phyloP scores from a whole-genome alignment of 2,888 invertebrate species.

The Drosophila algonquin region DNA sequence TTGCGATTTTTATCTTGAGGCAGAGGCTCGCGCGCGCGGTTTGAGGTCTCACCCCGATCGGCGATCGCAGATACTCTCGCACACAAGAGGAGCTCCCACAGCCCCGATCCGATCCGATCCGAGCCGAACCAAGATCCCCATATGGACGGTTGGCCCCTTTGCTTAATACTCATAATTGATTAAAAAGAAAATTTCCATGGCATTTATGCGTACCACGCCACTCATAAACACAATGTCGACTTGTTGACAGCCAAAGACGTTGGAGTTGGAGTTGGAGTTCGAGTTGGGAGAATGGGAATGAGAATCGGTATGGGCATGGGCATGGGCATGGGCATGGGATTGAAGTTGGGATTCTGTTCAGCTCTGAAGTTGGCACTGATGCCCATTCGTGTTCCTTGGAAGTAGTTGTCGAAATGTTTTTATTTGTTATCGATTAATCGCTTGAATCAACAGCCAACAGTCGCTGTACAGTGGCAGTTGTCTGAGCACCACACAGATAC shows the following conservation, averaged over 20 bases:
- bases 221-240: conserved; percentile 74
- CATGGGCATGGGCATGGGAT: neutral
- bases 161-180: conserved; percentile 77
- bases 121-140: conserved; percentile 11
- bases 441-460: conserved; percentile 71
- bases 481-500: conserved; percentile 20
- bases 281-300: conserved; percentile 9
- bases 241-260: conserved; percentile 68
- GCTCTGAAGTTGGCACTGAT: too few relatives aligned
- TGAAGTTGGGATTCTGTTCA: conserved; percentile 14
- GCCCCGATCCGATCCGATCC: neutral
- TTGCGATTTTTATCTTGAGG: conserved; percentile 74
- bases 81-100: conserved; percentile 7
- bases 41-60: conserved; percentile 53
- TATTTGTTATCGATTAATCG: conserved; percentile 79
- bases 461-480: conserved; percentile 26
- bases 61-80: conserved; percentile 33
- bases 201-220: conserved; percentile 79
- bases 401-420: conserved; percentile 80
- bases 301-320: neutral
- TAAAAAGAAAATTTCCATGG: conserved; percentile 80
- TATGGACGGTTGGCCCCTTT: conserved; percentile 46
- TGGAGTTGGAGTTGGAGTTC: conserved; percentile 26
- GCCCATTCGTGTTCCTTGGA: conserved; percentile 60
- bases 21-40: conserved; percentile 29